Percentiles rank a stretch among this genome's conserved stretches.
Conservation (phyloP, 2,888 invertebrate genomes). For the Escarpia spicata region DNA sequence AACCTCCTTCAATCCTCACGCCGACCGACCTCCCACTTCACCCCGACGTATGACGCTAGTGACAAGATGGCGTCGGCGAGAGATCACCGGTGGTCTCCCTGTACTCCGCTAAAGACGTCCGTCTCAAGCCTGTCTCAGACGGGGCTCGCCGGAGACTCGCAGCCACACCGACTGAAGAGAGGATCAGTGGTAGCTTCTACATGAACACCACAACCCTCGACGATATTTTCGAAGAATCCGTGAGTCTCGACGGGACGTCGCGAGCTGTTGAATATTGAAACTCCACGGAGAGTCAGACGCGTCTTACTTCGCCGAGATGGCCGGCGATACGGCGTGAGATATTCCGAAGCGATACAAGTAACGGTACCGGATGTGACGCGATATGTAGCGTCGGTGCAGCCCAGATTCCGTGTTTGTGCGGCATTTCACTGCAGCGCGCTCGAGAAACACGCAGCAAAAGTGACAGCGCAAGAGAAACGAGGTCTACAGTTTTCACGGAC, state of each 20-base stretch:
- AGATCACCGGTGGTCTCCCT: background rate
- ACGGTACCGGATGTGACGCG: constrained; percentile 3
- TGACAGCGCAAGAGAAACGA: background rate
- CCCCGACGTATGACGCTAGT: too few species aligned
- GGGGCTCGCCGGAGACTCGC: too few species aligned
- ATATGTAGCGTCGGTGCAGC: background rate
- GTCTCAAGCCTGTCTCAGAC: too few species aligned
- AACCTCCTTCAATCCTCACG: too few species aligned
- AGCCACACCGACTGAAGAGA: too few species aligned
- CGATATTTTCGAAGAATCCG: background rate
- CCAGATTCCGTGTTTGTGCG: background rate
- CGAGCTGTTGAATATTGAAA: background rate
- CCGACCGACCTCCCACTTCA: too few species aligned
- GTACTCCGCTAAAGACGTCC: background rate
- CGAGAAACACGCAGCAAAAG: background rate
- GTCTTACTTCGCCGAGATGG: background rate
- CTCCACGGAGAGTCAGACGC: background rate
- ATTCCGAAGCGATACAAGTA: background rate
- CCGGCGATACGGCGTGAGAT: background rate
- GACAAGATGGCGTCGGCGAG: background rate
- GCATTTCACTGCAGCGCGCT: background rate
- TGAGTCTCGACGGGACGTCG: background rate
- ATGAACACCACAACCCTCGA: background rate
- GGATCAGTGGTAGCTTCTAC: background rate
- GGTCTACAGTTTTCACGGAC: background rate